Evolutionary conservation across 2,888 invertebrate genomes (phyloP).

Genomic region (Petrolisthes cinctipes): DNA sequence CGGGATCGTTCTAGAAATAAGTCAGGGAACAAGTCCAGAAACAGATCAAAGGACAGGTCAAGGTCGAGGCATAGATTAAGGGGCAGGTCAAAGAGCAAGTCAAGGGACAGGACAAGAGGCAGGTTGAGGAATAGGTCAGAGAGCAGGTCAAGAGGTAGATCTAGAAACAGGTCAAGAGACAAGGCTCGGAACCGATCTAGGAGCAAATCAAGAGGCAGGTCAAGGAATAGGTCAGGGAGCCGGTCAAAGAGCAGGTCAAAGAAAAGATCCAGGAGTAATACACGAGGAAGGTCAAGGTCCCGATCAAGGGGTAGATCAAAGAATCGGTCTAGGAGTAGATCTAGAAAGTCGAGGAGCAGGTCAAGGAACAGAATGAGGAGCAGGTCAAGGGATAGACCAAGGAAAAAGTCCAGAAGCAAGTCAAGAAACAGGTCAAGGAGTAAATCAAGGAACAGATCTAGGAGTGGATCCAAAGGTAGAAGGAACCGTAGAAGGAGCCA

Average conservation of each 20-base stretch:
- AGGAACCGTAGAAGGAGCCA: neutral
- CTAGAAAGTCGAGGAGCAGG: conserved; percentile 1
- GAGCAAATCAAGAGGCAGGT: conserved; percentile 6
- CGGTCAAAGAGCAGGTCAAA: neutral
- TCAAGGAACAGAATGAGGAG: neutral
- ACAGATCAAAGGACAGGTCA: neutral
- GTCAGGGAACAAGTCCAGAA: conserved; percentile 24
- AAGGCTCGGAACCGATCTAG: neutral
- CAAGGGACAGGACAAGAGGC: conserved; percentile 21
- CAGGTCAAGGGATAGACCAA: conserved; percentile 33
- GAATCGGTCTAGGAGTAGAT: conserved; percentile 3
- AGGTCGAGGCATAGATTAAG: conserved; percentile 14
- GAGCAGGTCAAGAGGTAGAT: neutral
- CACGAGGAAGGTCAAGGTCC: neutral
- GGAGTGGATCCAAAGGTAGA: too few species aligned
- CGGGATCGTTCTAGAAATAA: conserved; percentile 15
- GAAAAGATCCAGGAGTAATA: neutral
- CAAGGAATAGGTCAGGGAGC: neutral
- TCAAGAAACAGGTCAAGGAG: conserved; percentile 20
- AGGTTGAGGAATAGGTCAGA: neutral
- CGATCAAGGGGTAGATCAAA: neutral
- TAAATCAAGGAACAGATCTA: neutral
- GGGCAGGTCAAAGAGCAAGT: conserved; percentile 29
- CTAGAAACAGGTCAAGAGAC: neutral
- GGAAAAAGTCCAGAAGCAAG: conserved; percentile 24